Conservation (phyloP, 1,140 invertebrate genomes). For the Drosophila tani region DNA sequence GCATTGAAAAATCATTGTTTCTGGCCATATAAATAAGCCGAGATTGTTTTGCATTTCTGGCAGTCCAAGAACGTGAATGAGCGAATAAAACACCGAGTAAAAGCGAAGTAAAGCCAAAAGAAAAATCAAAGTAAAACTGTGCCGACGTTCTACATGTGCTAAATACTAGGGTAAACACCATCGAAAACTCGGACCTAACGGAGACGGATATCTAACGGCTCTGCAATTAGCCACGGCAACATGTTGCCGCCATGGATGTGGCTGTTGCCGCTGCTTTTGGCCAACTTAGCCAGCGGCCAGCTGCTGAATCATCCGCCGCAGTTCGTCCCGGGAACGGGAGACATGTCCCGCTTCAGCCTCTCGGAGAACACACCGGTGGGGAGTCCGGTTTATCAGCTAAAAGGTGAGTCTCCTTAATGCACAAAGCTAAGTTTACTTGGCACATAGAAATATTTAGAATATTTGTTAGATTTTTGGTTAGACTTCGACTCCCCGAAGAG, state of each 20-base stretch:
- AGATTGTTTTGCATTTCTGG: slow-evolving; percentile 53
- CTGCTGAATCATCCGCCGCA: slow-evolving; percentile 89
- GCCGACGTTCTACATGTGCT: slow-evolving; percentile 63
- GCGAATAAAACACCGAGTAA: background rate
- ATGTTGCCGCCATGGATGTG: slow-evolving; percentile 62
- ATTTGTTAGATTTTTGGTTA: background rate
- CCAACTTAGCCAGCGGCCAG: slow-evolving; percentile 53
- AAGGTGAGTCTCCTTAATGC: slow-evolving; percentile 85
- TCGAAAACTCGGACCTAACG: slow-evolving; percentile 68
- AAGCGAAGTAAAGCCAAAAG: slow-evolving; percentile 10
- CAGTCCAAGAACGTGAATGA: slow-evolving; percentile 30
- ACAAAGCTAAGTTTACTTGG: no score
- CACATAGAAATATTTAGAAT: background rate
- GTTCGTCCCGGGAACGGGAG: slow-evolving; percentile 90
- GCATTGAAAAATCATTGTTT: slow-evolving; percentile 64
- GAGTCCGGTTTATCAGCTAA: slow-evolving; percentile 90
- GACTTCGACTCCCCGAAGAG: background rate
- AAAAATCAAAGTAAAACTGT: slow-evolving; percentile 23
- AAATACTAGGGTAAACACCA: slow-evolving; percentile 68
- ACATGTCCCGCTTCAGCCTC: slow-evolving; percentile 91
- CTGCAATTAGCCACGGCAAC: slow-evolving; percentile 76
- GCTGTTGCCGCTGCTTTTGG: slow-evolving; percentile 35
- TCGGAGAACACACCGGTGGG: slow-evolving; percentile 91
- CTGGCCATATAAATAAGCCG: slow-evolving; percentile 36
- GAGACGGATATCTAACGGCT: slow-evolving; percentile 68